Base-by-base conservation (phyloP, 1,140 invertebrate genomes). In the Leptopilina boulardi region DNA sequence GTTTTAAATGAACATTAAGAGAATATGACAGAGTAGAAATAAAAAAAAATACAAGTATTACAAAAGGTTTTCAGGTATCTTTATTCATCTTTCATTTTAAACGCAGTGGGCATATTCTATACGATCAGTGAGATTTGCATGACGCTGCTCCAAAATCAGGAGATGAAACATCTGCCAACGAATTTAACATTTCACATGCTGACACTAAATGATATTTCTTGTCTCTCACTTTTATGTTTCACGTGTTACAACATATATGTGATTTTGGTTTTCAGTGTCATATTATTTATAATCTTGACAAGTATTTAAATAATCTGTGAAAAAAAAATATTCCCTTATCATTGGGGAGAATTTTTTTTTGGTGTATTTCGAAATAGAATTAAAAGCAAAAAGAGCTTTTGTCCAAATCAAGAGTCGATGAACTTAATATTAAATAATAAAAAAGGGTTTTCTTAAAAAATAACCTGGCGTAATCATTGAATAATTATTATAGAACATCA, bases 61-160 rank as follows among this genome's bases (percentile, higher is more conserved):
- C 30, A 71, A 18, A 42, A 75, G 10, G 38, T 34, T 70, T 41
- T 70, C 41, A 66, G 73, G 77, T 81, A 86, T 87, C 83, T 86
- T 84, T 84, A 87, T 87, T 85, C 82, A 83, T 85, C 80, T 78
- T 73, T 34, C 76, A 77, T 70, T 75, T 70, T 74, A 78, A 78
- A 59, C 23, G 23, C 56, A 66, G 56, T 26, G 23, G 26, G 77
- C 73, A 71, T 23, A 80, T 75, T n/a, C 5, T 38, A 74, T 73
- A 74, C 70, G 75, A 77, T 70, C 73, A 77, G 54, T 74, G 74
- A 71, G 79, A 82, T 85, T 79, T 80, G 73, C 80, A 80, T 79
- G 51, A 72, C 30, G 59, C 71, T 72, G 71, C 74, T 78, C 59
- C 15, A 71, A 76, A 38, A 71, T 66, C 54, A 66, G 26, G 26